Evolutionary conservation across 2,888 invertebrate genomes (phyloP).

Genomic region (Nudaria mundana): DNA sequence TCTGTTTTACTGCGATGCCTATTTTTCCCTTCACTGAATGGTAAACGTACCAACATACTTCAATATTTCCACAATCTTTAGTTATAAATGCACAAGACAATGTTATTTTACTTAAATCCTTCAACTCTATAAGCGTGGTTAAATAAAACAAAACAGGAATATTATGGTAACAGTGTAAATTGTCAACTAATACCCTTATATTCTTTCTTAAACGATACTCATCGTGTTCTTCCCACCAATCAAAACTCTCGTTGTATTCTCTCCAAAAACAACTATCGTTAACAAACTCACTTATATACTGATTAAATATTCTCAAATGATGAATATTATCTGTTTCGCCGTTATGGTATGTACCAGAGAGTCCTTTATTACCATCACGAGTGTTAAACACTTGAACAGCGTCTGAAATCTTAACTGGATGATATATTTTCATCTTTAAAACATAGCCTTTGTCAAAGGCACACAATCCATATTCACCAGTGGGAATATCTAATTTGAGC

Average conservation of each 20-base stretch:
- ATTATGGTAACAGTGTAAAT: neutral
- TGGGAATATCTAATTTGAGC: neutral
- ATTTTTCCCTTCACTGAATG: neutral
- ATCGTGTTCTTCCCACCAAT: too few relatives aligned
- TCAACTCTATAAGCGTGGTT: neutral
- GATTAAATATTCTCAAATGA: neutral
- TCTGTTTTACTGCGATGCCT: slow-evolving; percentile 1
- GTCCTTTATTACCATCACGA: neutral
- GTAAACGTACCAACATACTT: neutral
- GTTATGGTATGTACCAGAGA: neutral
- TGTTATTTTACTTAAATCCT: neutral
- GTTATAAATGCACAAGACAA: neutral
- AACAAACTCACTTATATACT: neutral
- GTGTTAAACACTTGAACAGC: neutral
- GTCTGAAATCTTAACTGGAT: neutral
- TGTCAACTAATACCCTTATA: neutral
- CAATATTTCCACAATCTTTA: neutral
- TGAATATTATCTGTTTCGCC: neutral
- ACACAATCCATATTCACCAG: neutral
- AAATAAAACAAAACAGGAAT: neutral
- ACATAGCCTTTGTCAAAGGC: neutral
- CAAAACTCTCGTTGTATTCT: neutral
- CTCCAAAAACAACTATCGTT: neutral
- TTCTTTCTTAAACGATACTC: too few relatives aligned
- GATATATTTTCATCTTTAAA: neutral